A percentile compares a stretch with the other conserved stretches of the same genome.
Evolutionary conservation across 92 coral and sea anemone genomes (phyloP).

Genomic region (Bergia puertoricense): DNA sequence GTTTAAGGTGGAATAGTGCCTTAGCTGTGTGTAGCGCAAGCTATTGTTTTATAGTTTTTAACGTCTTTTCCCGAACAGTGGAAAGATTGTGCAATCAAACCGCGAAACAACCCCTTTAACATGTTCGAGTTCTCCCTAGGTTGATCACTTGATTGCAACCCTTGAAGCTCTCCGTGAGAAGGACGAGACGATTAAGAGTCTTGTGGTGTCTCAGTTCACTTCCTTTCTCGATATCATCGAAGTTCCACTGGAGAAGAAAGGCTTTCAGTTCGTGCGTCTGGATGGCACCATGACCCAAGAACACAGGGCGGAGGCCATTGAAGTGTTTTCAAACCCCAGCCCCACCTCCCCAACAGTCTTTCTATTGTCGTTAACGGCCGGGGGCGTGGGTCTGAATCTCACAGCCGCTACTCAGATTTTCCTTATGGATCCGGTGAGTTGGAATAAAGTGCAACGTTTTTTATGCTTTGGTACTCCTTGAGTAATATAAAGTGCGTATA

Average conservation of each 20-base stretch:
- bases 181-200: slow-evolving; percentile 72
- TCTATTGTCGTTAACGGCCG: slow-evolving; percentile 81
- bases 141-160: slow-evolving; percentile 69
- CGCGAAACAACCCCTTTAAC: too few species aligned
- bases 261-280: slow-evolving; percentile 65
- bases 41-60: too few species aligned
- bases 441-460: neutral
- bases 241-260: slow-evolving; percentile 57
- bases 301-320: slow-evolving; percentile 72
- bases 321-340: slow-evolving; percentile 59
- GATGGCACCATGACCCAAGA: slow-evolving; percentile 84
- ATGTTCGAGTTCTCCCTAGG: slow-evolving; percentile 25
- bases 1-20: too few species aligned
- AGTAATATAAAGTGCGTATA: neutral
- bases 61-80: too few species aligned
- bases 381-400: slow-evolving; percentile 84
- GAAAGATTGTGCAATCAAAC: too few species aligned
- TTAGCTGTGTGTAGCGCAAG: too few species aligned
- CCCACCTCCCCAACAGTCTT: slow-evolving; percentile 66
- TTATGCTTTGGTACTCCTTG: neutral
- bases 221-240: slow-evolving; percentile 77
- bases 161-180: slow-evolving; percentile 75
- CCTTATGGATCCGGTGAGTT: slow-evolving; percentile 86
- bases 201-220: slow-evolving; percentile 88
- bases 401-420: slow-evolving; percentile 86